Conservation (phyloP, 1,140 invertebrate species). For the Listronotus oregonensis region DNA sequence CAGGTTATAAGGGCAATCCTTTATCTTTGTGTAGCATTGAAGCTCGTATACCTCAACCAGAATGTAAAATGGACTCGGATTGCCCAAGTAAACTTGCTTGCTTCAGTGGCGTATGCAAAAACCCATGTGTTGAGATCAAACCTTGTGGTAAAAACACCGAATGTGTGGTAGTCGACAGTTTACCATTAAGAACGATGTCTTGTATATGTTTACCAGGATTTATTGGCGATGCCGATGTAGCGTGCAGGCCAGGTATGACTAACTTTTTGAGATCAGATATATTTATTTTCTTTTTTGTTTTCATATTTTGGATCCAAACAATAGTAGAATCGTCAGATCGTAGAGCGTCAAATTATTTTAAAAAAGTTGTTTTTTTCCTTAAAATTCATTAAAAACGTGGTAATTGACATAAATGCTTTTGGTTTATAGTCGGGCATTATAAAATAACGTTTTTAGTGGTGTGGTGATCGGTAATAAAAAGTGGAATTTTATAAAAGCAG, state of each 20-base stretch:
- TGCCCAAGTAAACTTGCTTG: conserved; percentile 85
- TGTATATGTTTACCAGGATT: conserved; percentile 82
- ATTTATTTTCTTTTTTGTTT: no score
- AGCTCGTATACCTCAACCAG: conserved; percentile 61
- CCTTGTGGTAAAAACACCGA: conserved; percentile 81
- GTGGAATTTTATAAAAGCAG: no score
- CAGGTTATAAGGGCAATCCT: conserved; percentile 82
- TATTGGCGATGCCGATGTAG: conserved; percentile 81
- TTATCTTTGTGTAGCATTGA: conserved; percentile 64
- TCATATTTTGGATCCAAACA: no score
- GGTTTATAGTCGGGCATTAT: no score
- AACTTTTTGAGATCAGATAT: not conserved
- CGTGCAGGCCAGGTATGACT: conserved; percentile 74
- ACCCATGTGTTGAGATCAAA: conserved; percentile 78
- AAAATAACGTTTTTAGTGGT: no score
- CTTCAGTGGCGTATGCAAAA: conserved; percentile 77
- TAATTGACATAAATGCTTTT: no score
- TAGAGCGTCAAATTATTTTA: no score
- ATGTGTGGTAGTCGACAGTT: conserved; percentile 81
- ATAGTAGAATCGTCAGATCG: no score
- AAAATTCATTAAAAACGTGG: no score
- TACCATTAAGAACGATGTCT: conserved; percentile 85
- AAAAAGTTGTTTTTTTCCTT: no score
- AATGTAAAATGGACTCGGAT: conserved; percentile 82
- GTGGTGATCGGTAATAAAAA: no score